Evolutionary conservation across 1,140 invertebrate species (phyloP).

Genomic region (Euura lappo): DNA sequence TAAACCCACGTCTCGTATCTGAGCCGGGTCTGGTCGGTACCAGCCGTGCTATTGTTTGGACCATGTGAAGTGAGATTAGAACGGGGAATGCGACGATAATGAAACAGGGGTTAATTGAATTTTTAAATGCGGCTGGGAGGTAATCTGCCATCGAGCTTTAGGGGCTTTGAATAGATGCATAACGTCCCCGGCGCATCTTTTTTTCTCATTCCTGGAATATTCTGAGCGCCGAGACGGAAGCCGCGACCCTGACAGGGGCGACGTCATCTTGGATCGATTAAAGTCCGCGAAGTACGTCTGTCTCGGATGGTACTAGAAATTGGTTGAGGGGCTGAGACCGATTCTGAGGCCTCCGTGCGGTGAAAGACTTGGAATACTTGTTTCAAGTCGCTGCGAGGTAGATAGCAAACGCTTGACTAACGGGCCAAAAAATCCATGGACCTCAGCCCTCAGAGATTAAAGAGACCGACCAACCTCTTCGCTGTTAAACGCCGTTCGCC

Average conservation of each 20-base stretch:
- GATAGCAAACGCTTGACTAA: conserved; percentile 4
- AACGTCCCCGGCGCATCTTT: background rate
- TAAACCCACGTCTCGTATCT: background rate
- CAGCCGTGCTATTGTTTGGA: background rate
- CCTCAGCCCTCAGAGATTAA: background rate
- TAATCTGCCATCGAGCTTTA: background rate
- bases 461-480: conserved; percentile 2
- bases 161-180: background rate
- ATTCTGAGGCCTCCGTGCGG: background rate
- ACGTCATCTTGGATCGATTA: background rate
- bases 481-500: conserved; percentile 6
- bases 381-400: background rate
- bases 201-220: background rate
- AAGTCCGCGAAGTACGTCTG: background rate
- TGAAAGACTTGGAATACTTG: background rate
- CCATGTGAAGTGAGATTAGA: background rate
- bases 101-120: conserved; percentile 2
- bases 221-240: background rate
- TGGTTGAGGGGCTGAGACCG: background rate
- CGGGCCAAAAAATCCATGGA: background rate
- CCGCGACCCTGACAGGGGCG: background rate
- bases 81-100: background rate
- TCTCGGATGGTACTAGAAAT: too few species aligned
- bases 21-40: conserved; percentile 4
- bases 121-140: background rate